A percentile compares a stretch with the other conserved stretches of the same genome.
Conservation (phyloP, 2,797 vertebrate species). For the Anas bahamensis region DNA sequence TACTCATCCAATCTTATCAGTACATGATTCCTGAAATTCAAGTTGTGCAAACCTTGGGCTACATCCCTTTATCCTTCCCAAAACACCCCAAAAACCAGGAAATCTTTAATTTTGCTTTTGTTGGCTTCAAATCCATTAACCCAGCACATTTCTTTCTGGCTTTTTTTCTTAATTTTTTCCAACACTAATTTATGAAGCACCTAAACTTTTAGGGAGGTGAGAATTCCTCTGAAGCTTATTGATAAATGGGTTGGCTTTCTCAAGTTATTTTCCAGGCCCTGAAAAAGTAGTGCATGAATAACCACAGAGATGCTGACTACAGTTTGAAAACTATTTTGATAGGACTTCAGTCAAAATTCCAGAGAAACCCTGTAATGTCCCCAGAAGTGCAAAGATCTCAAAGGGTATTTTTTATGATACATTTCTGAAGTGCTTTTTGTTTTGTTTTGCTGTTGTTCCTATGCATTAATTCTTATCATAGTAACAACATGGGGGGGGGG, state of each 20-base stretch:
- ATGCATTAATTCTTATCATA: neutral
- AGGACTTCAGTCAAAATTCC: neutral
- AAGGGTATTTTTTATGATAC: neutral
- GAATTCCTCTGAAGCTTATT: neutral
- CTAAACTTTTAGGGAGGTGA: neutral
- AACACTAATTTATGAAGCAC: neutral
- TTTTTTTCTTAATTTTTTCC: neutral
- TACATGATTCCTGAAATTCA: neutral
- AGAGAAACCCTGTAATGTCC: neutral
- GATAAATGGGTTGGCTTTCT: neutral
- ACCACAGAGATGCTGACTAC: neutral
- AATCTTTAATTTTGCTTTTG: neutral
- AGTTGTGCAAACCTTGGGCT: neutral
- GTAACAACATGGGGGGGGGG: neutral
- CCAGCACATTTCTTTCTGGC: neutral
- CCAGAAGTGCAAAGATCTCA: neutral
- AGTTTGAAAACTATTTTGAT: neutral
- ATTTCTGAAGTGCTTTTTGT: neutral
- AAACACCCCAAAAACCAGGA: neutral
- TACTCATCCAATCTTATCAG: neutral
- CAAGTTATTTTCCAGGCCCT: neutral
- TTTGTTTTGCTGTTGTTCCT: neutral
- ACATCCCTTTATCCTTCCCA: neutral
- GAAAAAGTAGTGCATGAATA: neutral
- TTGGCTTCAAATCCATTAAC: neutral